phyloP scores from a whole-genome alignment of 2,797 vertebrate species.

The Gymnoscopelus microlampas region DNA sequence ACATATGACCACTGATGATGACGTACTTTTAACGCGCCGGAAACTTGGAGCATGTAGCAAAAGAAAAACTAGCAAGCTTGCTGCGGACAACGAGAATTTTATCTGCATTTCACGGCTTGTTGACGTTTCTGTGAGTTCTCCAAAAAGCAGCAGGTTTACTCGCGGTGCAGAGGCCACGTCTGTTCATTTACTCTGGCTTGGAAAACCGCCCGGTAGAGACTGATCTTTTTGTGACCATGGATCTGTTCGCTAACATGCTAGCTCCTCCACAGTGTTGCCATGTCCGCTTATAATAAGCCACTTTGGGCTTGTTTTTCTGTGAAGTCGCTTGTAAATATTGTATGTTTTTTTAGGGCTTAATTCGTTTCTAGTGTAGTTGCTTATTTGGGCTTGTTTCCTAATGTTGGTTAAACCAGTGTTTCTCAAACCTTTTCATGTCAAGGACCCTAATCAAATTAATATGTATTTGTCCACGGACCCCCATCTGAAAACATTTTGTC shows the following conservation, averaged over 20 bases:
- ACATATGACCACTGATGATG: neutral
- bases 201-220: neutral
- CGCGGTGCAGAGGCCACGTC: neutral
- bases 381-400: too few relatives aligned
- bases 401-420: too few relatives aligned
- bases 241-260: neutral
- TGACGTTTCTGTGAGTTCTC: constrained; percentile 16
- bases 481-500: too few relatives aligned
- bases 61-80: neutral
- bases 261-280: neutral
- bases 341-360: too few relatives aligned
- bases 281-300: too few relatives aligned
- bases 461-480: too few relatives aligned
- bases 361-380: too few relatives aligned
- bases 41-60: neutral
- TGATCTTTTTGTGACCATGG: neutral
- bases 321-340: too few relatives aligned
- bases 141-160: neutral
- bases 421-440: too few relatives aligned
- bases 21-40: constrained; percentile 6
- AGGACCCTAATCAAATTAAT: too few relatives aligned
- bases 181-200: too few relatives aligned
- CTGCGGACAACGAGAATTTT: neutral
- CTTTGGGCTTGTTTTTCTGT: too few relatives aligned
- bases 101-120: neutral